Conservation (phyloP, 2,113 vertebrate genomes). For the Pogona vitticeps region DNA sequence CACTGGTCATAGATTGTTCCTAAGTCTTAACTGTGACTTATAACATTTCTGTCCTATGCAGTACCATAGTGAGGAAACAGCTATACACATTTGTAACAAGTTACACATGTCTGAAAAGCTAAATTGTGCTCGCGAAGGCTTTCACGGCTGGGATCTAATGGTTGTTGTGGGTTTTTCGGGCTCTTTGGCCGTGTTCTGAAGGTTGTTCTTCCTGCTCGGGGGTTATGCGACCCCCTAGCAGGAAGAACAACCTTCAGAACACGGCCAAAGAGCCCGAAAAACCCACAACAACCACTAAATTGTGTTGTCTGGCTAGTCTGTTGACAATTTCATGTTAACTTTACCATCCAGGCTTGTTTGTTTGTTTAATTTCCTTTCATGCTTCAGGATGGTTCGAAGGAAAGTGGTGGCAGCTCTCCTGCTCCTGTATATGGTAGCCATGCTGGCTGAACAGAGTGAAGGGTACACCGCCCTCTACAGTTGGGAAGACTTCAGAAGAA, state of each 20-base stretch:
- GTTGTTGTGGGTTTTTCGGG: too few relatives aligned
- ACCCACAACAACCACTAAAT: too few relatives aligned
- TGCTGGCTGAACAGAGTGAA: constrained; percentile 77
- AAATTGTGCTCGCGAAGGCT: too few relatives aligned
- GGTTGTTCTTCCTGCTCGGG: too few relatives aligned
- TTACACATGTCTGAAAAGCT: neutral
- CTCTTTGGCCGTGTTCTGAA: too few relatives aligned
- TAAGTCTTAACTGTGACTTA: neutral
- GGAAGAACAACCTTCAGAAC: too few relatives aligned
- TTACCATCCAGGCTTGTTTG: neutral
- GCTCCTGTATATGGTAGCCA: constrained; percentile 66
- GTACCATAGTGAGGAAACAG: neutral
- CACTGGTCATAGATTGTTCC: constrained; percentile 12
- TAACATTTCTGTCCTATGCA: neutral
- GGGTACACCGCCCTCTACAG: constrained; percentile 85
- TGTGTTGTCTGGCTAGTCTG: neutral
- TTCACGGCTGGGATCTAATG: too few relatives aligned
- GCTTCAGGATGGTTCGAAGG: constrained; percentile 70
- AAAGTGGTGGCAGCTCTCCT: constrained; percentile 68
- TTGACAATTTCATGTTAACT: neutral
- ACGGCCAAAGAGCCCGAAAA: too few relatives aligned
- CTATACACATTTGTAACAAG: too few relatives aligned
- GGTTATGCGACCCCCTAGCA: too few relatives aligned
- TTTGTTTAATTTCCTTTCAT: neutral
- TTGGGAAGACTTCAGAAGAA: constrained; percentile 77